Evolutionary conservation across 1,140 invertebrate genomes (phyloP).

Genomic region (Lucilia sericata): DNA sequence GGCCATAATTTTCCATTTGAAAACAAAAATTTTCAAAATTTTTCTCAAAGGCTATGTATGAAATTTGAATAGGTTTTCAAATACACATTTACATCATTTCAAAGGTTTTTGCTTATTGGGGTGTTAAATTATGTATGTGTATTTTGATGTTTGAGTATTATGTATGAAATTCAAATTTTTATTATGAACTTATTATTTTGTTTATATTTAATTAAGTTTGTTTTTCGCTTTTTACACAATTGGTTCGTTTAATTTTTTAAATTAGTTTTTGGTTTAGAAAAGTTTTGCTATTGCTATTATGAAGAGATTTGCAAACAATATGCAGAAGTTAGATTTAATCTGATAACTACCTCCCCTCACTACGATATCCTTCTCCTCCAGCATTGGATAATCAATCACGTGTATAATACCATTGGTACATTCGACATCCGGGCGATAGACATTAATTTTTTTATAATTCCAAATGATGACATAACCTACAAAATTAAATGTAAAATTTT

Average conservation of each 20-base stretch:
- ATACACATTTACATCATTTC: too few relatives aligned
- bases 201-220: constrained; percentile 52
- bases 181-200: constrained; percentile 37
- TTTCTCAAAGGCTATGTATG: too few relatives aligned
- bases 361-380: constrained; percentile 85
- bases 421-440: constrained; percentile 89
- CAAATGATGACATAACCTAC: constrained; percentile 85
- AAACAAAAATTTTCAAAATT: too few relatives aligned
- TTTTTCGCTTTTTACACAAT: constrained; percentile 48
- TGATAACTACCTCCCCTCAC: constrained; percentile 70
- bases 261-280: constrained; percentile 59
- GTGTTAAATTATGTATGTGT: too few relatives aligned
- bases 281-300: constrained; percentile 67
- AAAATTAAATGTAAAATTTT: constrained; percentile 49
- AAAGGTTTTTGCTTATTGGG: too few relatives aligned
- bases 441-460: constrained; percentile 83
- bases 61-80: too few relatives aligned
- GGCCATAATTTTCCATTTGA: too few relatives aligned
- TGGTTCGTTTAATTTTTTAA: constrained; percentile 34
- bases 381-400: constrained; percentile 86
- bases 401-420: constrained; percentile 95
- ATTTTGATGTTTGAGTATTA: neutral
- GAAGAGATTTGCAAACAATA: constrained; percentile 66
- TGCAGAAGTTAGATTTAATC: constrained; percentile 64
- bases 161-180: neutral